Percentiles rank a stretch among this genome's conserved stretches.
phyloP scores from a whole-genome alignment of 64 coral and sea anemone species.

The Stichodactyla helianthus region DNA sequence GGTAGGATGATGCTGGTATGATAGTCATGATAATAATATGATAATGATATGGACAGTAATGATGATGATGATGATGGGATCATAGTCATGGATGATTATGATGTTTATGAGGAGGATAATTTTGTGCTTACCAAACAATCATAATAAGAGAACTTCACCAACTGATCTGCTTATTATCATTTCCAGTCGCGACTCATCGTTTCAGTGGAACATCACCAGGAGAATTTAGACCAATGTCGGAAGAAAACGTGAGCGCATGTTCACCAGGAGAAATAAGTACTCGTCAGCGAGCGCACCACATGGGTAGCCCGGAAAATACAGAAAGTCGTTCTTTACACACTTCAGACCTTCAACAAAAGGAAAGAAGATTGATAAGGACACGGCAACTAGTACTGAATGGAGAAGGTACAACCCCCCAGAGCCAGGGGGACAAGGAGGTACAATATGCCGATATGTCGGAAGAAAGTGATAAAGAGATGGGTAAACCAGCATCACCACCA shows the following conservation, averaged over 20 bases:
- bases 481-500: conserved; percentile 12
- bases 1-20: background rate
- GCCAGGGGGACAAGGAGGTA: background rate
- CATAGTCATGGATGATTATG: no score
- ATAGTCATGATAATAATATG: no score
- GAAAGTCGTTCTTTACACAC: conserved; percentile 16
- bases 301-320: background rate
- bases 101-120: no score
- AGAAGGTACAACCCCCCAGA: background rate
- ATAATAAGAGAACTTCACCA: no score
- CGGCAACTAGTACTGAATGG: background rate
- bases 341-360: conserved; percentile 15
- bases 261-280: conserved; percentile 20
- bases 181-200: background rate
- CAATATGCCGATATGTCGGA: background rate
- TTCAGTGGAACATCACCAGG: background rate
- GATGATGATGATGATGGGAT: no score
- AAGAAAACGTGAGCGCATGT: background rate
- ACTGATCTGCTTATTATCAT: background rate
- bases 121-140: no score
- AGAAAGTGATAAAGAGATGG: background rate
- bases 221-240: background rate
- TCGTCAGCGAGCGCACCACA: background rate
- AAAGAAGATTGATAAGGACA: background rate
- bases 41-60: no score